phyloP scores from a whole-genome alignment of 2,888 invertebrate species.

The Chymomyza amoena region DNA sequence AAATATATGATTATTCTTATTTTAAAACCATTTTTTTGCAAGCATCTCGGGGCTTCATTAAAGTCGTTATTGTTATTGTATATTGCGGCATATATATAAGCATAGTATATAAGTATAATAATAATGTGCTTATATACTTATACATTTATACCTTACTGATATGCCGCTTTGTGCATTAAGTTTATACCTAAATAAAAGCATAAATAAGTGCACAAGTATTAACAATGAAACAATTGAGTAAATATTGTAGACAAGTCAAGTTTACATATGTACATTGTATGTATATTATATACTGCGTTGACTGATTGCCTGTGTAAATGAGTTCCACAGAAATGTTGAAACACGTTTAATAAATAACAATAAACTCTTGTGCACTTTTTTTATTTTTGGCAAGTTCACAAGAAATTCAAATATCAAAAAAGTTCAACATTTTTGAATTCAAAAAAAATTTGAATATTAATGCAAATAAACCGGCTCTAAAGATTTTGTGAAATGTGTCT shows the following conservation, averaged over 20 bases:
- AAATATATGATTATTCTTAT: not conserved
- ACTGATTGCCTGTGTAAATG: not conserved
- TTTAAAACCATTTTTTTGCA: not conserved
- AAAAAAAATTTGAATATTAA: slow-evolving; percentile 33
- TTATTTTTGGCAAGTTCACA: not conserved
- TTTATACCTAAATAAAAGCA: not conserved
- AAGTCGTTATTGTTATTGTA: no score
- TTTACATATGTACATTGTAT: no score
- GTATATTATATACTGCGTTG: not conserved
- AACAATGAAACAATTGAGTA: not conserved
- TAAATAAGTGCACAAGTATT: not conserved
- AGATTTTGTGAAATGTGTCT: slow-evolving; percentile 34
- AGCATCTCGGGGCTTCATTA: no score
- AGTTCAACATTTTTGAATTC: not conserved
- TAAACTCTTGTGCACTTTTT: not conserved
- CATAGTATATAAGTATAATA: no score
- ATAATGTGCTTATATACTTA: no score
- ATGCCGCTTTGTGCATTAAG: not conserved
- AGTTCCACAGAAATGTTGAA: not conserved
- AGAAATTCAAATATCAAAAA: not conserved
- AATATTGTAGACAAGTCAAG: not conserved
- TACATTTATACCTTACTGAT: not conserved
- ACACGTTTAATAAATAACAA: not conserved
- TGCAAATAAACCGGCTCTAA: slow-evolving; percentile 55
- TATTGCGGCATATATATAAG: no score